A percentile compares a stretch with the other conserved stretches of the same genome.
These are phyloP conservation scores for Prosopocoilus inquinatus DNA, from an alignment of 2,888 invertebrate genomes.

Conservation along the genomic window DNA sequence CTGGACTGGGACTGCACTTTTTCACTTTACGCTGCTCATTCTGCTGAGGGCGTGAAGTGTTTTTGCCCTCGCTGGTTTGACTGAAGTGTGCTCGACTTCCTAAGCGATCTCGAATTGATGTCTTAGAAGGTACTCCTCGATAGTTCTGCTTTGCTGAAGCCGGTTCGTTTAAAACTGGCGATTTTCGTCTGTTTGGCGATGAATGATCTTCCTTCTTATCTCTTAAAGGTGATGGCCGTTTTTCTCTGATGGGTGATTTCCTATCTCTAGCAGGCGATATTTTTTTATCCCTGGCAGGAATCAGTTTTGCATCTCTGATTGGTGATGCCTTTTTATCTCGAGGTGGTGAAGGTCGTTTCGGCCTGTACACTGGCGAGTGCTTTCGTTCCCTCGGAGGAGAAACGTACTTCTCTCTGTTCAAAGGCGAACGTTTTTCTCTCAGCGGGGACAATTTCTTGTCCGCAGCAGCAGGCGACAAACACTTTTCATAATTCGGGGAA, in stretches of 20 bases:
- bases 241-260: conserved; percentile 5
- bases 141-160: conserved; percentile 14
- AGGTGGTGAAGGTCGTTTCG: background rate
- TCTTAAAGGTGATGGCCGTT: conserved; percentile 13
- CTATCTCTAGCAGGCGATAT: conserved; percentile 7
- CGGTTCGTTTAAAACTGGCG: conserved; percentile 14
- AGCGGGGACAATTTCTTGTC: background rate
- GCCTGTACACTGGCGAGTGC: conserved; percentile 25
- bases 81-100: conserved; percentile 24
- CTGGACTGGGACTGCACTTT: conserved; percentile 23
- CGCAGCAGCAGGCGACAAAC: conserved; percentile 7
- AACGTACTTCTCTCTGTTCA: background rate
- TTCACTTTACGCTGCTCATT: conserved; percentile 14
- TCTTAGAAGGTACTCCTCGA: conserved; percentile 19
- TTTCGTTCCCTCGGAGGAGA: conserved; percentile 28
- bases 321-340: conserved; percentile 9
- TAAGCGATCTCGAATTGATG: conserved; percentile 34
- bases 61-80: background rate
- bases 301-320: conserved; percentile 33
- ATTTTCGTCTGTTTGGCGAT: conserved; percentile 13
- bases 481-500: conserved; percentile 27
- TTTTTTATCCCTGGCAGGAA: conserved; percentile 21
- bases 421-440: background rate
- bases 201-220: conserved; percentile 4
- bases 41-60: background rate